Percentiles rank a stretch among this genome's conserved stretches.
Conservation (phyloP, 2,888 invertebrate species). For the Meta bourneti region DNA sequence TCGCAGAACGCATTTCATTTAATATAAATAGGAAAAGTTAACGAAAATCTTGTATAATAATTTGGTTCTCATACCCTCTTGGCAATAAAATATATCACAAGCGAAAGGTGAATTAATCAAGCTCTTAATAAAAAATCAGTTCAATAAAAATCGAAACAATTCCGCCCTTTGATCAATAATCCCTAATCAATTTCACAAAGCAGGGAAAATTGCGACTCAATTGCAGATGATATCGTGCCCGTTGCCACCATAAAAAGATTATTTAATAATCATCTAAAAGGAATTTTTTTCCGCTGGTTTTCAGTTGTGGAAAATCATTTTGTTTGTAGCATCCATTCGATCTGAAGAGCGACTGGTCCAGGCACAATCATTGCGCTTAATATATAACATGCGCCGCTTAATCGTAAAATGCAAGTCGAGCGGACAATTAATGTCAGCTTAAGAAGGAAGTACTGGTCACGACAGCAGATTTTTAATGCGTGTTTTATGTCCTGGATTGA, state of each 20-base stretch:
- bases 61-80: no score
- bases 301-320: neutral
- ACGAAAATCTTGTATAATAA: no score
- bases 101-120: no score
- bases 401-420: conserved; percentile 52
- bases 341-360: neutral
- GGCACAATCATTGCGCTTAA: conserved; percentile 3
- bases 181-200: neutral
- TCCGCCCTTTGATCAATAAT: no score
- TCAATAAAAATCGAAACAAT: no score
- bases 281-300: neutral
- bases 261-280: conserved; percentile 8
- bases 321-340: neutral
- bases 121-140: no score
- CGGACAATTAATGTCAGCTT: conserved; percentile 44
- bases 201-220: neutral
- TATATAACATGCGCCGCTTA: conserved; percentile 16
- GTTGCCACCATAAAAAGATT: neutral
- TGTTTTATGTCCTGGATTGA: conserved; percentile 27
- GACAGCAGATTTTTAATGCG: conserved; percentile 42
- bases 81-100: no score
- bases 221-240: conserved; percentile 15
- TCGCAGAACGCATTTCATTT: no score
- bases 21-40: no score
- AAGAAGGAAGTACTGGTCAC: conserved; percentile 57